Conservation (phyloP, 2,113 vertebrate species). For the Heloderma charlesbogerti region DNA sequence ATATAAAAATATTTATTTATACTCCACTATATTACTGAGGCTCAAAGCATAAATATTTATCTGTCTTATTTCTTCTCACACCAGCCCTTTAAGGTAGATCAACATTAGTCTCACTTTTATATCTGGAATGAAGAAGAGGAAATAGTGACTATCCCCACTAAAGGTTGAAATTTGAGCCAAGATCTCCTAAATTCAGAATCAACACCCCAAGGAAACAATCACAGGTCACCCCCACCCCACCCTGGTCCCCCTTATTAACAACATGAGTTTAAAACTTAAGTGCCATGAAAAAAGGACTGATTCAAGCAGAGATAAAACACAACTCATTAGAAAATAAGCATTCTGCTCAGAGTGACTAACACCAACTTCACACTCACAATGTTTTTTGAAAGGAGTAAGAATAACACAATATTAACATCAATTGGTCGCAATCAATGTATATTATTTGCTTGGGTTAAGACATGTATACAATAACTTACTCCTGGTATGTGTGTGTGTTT, state of each 20-base stretch:
- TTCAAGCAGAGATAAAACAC: neutral
- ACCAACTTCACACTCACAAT: neutral
- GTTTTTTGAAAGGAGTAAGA: neutral
- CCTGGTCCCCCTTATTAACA: neutral
- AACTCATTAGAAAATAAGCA: neutral
- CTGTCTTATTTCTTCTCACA: neutral
- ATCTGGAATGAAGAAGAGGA: neutral
- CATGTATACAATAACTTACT: no score
- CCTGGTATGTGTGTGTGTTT: neutral
- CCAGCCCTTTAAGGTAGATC: accelerated
- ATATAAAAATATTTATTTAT: neutral
- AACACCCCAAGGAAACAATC: neutral
- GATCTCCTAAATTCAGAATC: neutral
- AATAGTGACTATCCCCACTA: accelerated
- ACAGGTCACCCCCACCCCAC: neutral
- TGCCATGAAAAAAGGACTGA: neutral
- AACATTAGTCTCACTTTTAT: neutral
- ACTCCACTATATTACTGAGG: neutral
- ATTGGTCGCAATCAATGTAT: neutral
- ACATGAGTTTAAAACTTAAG: neutral
- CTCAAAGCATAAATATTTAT: neutral
- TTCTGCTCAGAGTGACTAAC: neutral
- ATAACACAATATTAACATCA: neutral
- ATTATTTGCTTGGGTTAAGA: neutral
- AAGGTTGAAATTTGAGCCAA: neutral